These are phyloP conservation scores for Gibbula magus DNA, from an alignment of 2,888 invertebrate species.

Conservation along the genomic window DNA sequence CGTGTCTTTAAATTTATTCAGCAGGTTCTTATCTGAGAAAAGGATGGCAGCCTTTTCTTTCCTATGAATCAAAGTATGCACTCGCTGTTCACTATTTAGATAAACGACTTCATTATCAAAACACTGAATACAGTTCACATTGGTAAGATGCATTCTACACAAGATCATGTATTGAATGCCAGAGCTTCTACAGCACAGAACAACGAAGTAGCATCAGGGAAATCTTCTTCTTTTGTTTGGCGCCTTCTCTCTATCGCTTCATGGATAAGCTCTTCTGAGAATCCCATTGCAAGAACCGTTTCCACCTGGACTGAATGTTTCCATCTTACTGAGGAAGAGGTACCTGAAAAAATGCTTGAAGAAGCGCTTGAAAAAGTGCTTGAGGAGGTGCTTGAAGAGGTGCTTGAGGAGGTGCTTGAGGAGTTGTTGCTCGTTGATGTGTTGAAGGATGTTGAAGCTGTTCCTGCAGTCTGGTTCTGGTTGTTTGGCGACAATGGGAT, in stretches of 20 bases:
- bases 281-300: background rate
- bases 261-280: background rate
- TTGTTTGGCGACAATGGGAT: background rate
- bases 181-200: background rate
- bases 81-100: too few relatives aligned
- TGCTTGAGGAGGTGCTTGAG: background rate
- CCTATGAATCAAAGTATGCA: too few relatives aligned
- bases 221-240: background rate
- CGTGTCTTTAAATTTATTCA: too few relatives aligned
- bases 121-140: too few relatives aligned
- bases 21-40: too few relatives aligned
- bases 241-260: background rate
- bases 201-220: background rate
- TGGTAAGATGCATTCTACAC: too few relatives aligned
- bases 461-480: too few relatives aligned
- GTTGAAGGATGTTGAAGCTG: background rate
- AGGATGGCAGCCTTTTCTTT: too few relatives aligned
- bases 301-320: background rate
- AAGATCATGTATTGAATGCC: too few relatives aligned
- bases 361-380: too few relatives aligned
- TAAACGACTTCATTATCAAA: too few relatives aligned
- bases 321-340: background rate
- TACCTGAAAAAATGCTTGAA: too few relatives aligned
- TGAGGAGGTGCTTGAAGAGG: background rate
- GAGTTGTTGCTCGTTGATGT: background rate